Conservation (phyloP, 2,797 vertebrate species). For the Pangasius macronema region DNA sequence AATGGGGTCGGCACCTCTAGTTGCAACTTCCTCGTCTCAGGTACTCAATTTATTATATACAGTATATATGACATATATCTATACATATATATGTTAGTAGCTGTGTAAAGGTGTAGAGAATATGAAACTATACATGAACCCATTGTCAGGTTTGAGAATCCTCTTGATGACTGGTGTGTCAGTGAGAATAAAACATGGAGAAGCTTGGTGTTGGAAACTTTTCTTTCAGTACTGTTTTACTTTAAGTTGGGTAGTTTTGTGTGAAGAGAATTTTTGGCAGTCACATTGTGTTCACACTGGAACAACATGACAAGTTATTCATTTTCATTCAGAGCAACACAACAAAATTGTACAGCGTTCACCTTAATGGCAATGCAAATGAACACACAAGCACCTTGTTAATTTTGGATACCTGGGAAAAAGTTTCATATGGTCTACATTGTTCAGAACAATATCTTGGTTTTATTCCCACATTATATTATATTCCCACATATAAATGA, state of each 20-base stretch:
- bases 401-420: not conserved
- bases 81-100: too few relatives aligned
- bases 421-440: not conserved
- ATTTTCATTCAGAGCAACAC: not conserved
- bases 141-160: not conserved
- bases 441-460: not conserved
- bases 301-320: not conserved
- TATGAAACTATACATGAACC: not conserved
- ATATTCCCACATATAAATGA: not conserved
- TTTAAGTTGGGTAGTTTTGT: too few relatives aligned
- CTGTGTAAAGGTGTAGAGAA: not conserved
- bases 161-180: not conserved
- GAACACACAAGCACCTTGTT: too few relatives aligned
- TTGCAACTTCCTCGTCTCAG: constrained; percentile 90
- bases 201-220: too few relatives aligned
- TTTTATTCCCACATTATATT: too few relatives aligned
- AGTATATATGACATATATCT: too few relatives aligned
- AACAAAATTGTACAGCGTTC: not conserved
- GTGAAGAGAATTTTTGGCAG: not conserved
- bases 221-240: too few relatives aligned
- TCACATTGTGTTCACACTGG: not conserved
- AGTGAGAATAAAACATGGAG: too few relatives aligned
- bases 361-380: too few relatives aligned
- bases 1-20: constrained; percentile 84
- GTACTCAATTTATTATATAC: constrained; percentile 70